A percentile compares a stretch with the other conserved stretches of the same genome.
These are phyloP conservation scores for Drosophila parabipectinata DNA, from an alignment of 1,140 invertebrate species.

Conservation along the genomic window DNA sequence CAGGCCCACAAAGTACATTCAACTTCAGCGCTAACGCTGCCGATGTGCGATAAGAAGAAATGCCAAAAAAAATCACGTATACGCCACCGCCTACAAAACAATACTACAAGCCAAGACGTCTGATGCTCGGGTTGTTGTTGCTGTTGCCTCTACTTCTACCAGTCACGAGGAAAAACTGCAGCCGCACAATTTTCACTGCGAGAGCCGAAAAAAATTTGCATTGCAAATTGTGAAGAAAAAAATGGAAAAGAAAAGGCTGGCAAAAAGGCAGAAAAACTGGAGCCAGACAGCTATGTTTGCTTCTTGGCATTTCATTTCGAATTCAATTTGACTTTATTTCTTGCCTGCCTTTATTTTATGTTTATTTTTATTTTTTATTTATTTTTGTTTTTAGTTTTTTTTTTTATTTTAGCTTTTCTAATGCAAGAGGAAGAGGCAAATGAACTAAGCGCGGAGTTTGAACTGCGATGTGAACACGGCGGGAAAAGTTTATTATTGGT, in stretches of 20 bases:
- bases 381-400: conserved; percentile 5
- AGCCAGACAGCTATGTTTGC: conserved; percentile 64
- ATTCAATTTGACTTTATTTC: conserved; percentile 70
- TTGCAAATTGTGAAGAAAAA: conserved; percentile 57
- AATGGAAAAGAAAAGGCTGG: conserved; percentile 2
- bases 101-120: conserved; percentile 6
- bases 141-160: conserved; percentile 10
- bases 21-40: conserved; percentile 30
- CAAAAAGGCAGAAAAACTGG: conserved; percentile 53
- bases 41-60: conserved; percentile 74
- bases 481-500: background rate
- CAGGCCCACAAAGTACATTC: conserved; percentile 54
- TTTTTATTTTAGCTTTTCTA: conserved; percentile 63
- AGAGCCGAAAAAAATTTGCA: conserved; percentile 72
- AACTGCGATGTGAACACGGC: conserved; percentile 39
- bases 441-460: conserved; percentile 81
- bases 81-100: conserved; percentile 60
- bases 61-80: conserved; percentile 79
- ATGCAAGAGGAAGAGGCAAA: conserved; percentile 71
- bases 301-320: conserved; percentile 75
- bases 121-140: background rate
- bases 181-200: conserved; percentile 68
- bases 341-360: conserved; percentile 18
- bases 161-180: conserved; percentile 63
- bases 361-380: conserved; percentile 44